These are phyloP conservation scores for Amphiprion ocellaris DNA, from an alignment of 2,113 vertebrate genomes.

Conservation along the genomic window DNA sequence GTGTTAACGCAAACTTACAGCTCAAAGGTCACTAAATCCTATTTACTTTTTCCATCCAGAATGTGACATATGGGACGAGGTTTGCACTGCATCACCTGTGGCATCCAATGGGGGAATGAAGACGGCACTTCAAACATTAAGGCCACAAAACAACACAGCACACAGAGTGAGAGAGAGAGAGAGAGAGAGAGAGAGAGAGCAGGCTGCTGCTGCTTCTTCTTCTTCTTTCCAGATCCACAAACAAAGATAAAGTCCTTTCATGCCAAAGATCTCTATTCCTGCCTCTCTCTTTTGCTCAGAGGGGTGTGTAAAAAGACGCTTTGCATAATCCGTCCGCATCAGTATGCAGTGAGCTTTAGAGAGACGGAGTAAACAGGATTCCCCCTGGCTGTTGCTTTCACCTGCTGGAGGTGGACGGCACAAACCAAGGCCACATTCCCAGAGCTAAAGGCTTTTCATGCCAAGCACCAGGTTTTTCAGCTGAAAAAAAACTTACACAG, in stretches of 20 bases:
- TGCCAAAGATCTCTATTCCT: slow-evolving; percentile 40
- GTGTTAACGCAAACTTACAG: not conserved
- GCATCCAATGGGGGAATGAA: not conserved
- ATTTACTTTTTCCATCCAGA: slow-evolving; percentile 27
- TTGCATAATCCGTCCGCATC: slow-evolving; percentile 63
- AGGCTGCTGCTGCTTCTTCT: too few relatives aligned
- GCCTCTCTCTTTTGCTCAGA: slow-evolving; percentile 29
- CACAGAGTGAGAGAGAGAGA: not conserved
- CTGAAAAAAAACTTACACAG: not conserved
- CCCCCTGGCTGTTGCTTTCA: slow-evolving; percentile 52
- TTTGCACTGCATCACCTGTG: slow-evolving; percentile 20
- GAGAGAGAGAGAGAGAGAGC: too few relatives aligned
- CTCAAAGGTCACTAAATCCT: slow-evolving; percentile 39
- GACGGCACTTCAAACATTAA: slow-evolving; percentile 2
- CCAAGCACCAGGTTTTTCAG: slow-evolving; percentile 8
- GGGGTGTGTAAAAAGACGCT: slow-evolving; percentile 37
- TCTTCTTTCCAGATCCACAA: slow-evolving; percentile 21
- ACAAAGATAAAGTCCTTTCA: slow-evolving; percentile 55
- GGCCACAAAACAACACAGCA: slow-evolving; percentile 10
- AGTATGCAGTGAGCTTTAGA: not conserved
- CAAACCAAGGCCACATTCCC: slow-evolving; percentile 44
- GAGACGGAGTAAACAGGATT: slow-evolving; percentile 56
- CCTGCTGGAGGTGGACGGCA: slow-evolving; percentile 53
- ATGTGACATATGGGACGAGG: slow-evolving; percentile 6
- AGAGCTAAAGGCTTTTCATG: slow-evolving; percentile 42